Evolutionary conservation across 2,888 invertebrate species (phyloP).

Genomic region (Toxonevra muliebris): DNA sequence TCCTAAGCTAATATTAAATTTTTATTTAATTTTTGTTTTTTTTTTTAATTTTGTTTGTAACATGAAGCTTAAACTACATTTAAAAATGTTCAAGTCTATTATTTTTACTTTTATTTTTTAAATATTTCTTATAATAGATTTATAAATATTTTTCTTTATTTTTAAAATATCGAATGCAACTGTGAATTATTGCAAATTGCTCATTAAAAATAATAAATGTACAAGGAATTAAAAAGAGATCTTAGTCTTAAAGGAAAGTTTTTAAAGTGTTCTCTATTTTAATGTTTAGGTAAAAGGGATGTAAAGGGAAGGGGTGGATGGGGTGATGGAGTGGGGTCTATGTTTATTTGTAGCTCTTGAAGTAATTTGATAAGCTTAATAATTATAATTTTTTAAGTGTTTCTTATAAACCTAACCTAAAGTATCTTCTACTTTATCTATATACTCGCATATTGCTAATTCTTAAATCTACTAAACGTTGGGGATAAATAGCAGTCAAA

Average conservation of each 20-base stretch:
- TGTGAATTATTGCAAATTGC: background rate
- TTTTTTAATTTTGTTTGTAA: slow-evolving; percentile 11
- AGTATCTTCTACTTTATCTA: slow-evolving; percentile 2
- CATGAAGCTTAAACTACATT: slow-evolving; percentile 51
- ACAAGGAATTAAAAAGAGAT: slow-evolving; percentile 47
- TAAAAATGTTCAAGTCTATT: slow-evolving; percentile 58
- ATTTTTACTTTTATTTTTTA: slow-evolving; percentile 21
- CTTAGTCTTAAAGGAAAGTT: slow-evolving; percentile 56
- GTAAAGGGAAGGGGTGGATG: background rate
- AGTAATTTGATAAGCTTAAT: no score
- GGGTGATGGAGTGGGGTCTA: no score
- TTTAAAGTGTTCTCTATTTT: slow-evolving; percentile 37
- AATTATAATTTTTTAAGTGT: no score
- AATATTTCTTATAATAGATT: slow-evolving; percentile 5
- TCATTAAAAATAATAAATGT: slow-evolving; percentile 27
- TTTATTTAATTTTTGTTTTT: slow-evolving; percentile 20
- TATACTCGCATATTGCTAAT: slow-evolving; percentile 11
- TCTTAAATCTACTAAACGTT: slow-evolving; percentile 47
- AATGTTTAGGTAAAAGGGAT: background rate
- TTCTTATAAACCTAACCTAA: background rate
- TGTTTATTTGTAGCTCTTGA: no score
- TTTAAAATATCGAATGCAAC: slow-evolving; percentile 17
- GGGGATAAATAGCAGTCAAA: slow-evolving; percentile 61
- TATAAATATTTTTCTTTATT: slow-evolving; percentile 24
- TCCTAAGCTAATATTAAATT: slow-evolving; percentile 11